phyloP scores from a whole-genome alignment of 2,113 vertebrate genomes.

The Proterorhinus semilunaris region DNA sequence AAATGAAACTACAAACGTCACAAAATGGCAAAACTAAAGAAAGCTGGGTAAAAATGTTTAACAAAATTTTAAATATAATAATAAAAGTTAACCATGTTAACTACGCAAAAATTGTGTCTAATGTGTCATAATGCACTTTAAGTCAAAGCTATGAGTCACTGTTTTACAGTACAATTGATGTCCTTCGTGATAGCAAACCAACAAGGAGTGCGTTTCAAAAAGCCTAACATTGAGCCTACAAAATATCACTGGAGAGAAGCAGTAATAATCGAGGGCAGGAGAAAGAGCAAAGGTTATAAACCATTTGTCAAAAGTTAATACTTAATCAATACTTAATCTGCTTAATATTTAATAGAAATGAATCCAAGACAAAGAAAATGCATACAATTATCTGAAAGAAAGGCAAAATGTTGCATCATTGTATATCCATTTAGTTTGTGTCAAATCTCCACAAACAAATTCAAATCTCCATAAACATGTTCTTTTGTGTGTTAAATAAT shows the following conservation, averaged over 20 bases:
- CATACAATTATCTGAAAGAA: not conserved
- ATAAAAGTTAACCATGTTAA: too few species aligned
- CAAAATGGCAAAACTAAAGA: too few species aligned
- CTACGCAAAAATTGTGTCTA: too few species aligned
- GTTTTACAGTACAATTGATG: slow-evolving; percentile 5
- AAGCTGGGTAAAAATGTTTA: too few species aligned
- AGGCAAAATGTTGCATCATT: not conserved
- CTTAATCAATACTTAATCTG: not conserved
- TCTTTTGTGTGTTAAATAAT: not conserved
- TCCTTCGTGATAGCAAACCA: slow-evolving; percentile 16
- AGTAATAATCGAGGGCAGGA: not conserved
- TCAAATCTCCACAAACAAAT: not conserved
- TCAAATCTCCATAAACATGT: not conserved
- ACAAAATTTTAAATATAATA: too few species aligned
- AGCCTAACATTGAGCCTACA: too few species aligned
- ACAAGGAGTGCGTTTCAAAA: not conserved
- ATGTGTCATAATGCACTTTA: not conserved
- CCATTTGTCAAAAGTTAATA: too few species aligned
- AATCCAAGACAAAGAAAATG: not conserved
- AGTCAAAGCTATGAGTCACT: slow-evolving; percentile 9
- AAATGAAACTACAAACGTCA: too few species aligned
- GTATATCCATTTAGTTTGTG: not conserved
- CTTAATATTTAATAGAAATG: slow-evolving; percentile 8
- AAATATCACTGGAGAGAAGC: too few species aligned
- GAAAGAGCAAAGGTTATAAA: slow-evolving; percentile 13